A percentile compares a stretch with the other conserved stretches of the same genome.
phyloP scores from a whole-genome alignment of 1,140 invertebrate species.

The Diachasmimorpha longicaudata region DNA sequence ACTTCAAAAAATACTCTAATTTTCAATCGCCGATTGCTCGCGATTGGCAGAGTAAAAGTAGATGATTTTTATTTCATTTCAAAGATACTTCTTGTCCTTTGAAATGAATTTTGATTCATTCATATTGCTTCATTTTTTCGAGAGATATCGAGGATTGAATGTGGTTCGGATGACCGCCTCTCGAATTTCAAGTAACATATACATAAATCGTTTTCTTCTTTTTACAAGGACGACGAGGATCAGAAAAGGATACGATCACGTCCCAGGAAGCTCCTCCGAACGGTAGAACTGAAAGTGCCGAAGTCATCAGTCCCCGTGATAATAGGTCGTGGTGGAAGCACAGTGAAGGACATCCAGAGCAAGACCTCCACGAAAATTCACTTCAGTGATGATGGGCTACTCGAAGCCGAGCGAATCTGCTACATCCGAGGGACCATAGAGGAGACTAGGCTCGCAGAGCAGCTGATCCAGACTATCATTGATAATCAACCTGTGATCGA shows the following conservation, averaged over 20 bases:
- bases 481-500: conserved; percentile 71
- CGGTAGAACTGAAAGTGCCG: conserved; percentile 60
- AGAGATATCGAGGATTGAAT: not conserved
- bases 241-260: conserved; percentile 21
- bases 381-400: conserved; percentile 64
- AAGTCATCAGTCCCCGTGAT: conserved; percentile 57
- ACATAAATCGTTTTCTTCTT: conserved; percentile 1
- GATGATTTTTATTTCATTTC: not conserved
- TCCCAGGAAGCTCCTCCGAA: conserved; percentile 36
- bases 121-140: not conserved
- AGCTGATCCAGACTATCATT: conserved; percentile 75
- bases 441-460: conserved; percentile 71
- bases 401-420: conserved; percentile 61
- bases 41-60: not conserved
- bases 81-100: not conserved
- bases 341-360: conserved; percentile 75
- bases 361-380: conserved; percentile 73
- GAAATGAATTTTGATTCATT: not conserved
- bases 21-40: too few species aligned
- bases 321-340: conserved; percentile 71
- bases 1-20: too few species aligned
- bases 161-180: not conserved
- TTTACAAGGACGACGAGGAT: conserved; percentile 36
- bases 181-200: too few species aligned
- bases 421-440: conserved; percentile 71